Evolutionary conservation across 2,113 vertebrate species (phyloP), one percentile per base, ranked within the genome.

Genomic region (Caloenas nicobarica): DNA sequence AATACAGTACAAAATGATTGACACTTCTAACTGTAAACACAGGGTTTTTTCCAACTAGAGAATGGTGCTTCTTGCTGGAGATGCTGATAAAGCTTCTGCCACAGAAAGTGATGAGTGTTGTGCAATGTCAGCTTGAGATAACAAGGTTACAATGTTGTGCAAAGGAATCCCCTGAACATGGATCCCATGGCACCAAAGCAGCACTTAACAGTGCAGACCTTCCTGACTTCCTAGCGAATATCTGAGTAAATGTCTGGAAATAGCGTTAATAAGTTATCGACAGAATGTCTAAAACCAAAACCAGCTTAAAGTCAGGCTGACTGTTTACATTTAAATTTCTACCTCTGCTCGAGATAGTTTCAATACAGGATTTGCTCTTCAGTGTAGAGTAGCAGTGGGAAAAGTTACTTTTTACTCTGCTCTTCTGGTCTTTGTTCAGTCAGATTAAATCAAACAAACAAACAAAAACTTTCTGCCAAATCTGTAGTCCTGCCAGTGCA

Each of bases 21-120:
- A 93, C 18, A 1, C 34, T 72, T 81, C 89, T 93, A 66, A 91
- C 61, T 19, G 89, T 85, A 97, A 96, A 94, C 56, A 96, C 60
- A 72, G 71, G 81, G 34, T 81, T 91, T 89, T 91, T 96, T 95
- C 81, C 70, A 87, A 53, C 36, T 46, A 89, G 60, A 84, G 76
- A 91, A 58, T 65, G 50, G 19, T 81, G 60, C 62, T 94, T 89
- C 68, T 90, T 93, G 42, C 91, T 94, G 81, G 87, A 91, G 89
- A 69, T 91, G 78, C 64, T 91, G 93, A 95, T 92, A 95, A 69
- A 97, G 26, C 77, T 90, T 93, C 79, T 96, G 94, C 65, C 74
- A 76, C 18, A 76, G 77, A 90, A 31, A 91, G 81, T 42, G 82
- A 86, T 7, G 10, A 95, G 71, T 61, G 50, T 61, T 82, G 69